These are phyloP conservation scores for Tribolium castaneum DNA, from an alignment of 1,140 invertebrate genomes.

Conservation along the genomic window DNA sequence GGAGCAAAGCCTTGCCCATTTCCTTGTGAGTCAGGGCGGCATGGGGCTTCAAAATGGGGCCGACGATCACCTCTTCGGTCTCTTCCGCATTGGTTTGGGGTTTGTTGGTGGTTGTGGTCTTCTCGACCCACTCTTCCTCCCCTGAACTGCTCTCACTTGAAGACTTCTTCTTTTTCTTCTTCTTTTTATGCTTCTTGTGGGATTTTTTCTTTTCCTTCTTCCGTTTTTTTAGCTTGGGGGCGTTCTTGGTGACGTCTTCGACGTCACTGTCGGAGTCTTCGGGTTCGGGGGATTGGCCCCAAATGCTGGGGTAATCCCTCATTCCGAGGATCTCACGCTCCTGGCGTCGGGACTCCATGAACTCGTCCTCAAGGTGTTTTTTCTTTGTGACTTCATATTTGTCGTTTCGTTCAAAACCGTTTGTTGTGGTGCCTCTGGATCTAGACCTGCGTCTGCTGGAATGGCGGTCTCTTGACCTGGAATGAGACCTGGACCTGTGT, in stretches of 20 bases:
- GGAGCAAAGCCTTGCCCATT: constrained; percentile 90
- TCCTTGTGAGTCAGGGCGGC: constrained; percentile 81
- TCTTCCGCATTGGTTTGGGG: constrained; percentile 39
- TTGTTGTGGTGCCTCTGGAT: not conserved
- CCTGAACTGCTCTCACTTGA: constrained; percentile 61
- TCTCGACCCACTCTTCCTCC: constrained; percentile 78
- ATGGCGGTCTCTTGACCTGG: not conserved
- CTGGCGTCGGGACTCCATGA: constrained; percentile 73
- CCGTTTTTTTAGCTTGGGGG: constrained; percentile 67
- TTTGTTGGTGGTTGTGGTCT: constrained; percentile 65
- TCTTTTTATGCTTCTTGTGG: constrained; percentile 65
- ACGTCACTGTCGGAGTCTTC: constrained; percentile 62
- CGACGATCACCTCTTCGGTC: constrained; percentile 72
- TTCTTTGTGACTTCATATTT: constrained; percentile 37
- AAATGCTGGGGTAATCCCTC: constrained; percentile 74
- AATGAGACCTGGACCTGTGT: not conserved
- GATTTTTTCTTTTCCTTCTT: constrained; percentile 59
- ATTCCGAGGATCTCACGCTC: constrained; percentile 80
- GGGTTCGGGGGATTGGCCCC: constrained; percentile 77
- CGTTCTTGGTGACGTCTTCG: constrained; percentile 66
- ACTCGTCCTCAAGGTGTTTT: constrained; percentile 65
- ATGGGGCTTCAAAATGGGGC: constrained; percentile 77
- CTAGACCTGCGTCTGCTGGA: not conserved
- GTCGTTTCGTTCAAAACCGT: not conserved
- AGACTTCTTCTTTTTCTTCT: constrained; percentile 64